phyloP scores from a whole-genome alignment of 1,140 invertebrate genomes.

The Cotesia glomerata region DNA sequence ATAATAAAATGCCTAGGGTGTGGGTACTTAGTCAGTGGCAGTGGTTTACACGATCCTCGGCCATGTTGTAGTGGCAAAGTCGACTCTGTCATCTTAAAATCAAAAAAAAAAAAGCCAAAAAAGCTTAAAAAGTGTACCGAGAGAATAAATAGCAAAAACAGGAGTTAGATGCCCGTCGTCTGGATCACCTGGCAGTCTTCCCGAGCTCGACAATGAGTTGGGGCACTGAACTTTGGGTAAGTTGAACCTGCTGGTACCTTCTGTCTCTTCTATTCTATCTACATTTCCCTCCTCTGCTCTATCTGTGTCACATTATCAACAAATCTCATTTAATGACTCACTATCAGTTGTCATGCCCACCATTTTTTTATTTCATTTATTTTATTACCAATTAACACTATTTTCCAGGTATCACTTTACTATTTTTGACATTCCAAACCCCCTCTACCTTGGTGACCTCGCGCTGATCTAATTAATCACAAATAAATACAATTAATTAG shows the following conservation, averaged over 20 bases:
- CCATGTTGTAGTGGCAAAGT: constrained; percentile 28
- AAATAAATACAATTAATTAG: too few relatives aligned
- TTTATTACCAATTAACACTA: too few relatives aligned
- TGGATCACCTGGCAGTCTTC: background rate
- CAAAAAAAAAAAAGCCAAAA: constrained; percentile 6
- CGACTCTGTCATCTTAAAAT: constrained; percentile 17
- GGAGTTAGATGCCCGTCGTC: background rate
- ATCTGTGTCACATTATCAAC: background rate
- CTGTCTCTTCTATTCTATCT: background rate
- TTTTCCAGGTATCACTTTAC: background rate
- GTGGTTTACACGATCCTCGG: constrained; percentile 21
- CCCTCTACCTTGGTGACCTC: background rate
- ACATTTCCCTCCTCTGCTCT: background rate
- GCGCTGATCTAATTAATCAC: too few relatives aligned
- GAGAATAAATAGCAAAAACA: background rate
- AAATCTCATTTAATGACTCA: background rate
- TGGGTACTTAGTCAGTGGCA: constrained; percentile 22
- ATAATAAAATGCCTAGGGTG: constrained; percentile 1
- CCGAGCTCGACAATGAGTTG: constrained; percentile 23
- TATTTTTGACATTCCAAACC: too few relatives aligned
- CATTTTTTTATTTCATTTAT: too few relatives aligned
- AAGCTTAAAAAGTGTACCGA: background rate
- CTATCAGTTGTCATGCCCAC: too few relatives aligned
- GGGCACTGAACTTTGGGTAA: constrained; percentile 31
- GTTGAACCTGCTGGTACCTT: background rate